Base-by-base conservation (phyloP, 92 coral and sea anemone species). In the Desmophyllum pertusum region DNA sequence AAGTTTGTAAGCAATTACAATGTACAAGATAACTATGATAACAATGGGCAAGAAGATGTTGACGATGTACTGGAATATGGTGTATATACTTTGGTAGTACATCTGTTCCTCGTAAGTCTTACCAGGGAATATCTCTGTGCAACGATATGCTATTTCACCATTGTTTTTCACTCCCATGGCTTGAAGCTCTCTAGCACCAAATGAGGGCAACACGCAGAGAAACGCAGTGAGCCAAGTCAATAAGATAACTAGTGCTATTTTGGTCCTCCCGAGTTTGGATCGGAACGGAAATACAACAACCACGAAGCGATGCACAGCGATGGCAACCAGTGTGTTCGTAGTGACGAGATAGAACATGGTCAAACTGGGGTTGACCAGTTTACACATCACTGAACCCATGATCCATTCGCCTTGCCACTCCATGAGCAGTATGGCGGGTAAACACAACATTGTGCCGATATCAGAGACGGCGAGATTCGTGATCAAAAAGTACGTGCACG, bases 401-500 rank as follows among this genome's bases (percentile, higher is more conserved):
- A 79, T 69, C 98, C 98, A 94, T 1, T 31, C 53, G 37, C 41
- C 18, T 3, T 36, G 38, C 67, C 80, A 88, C 17, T 83, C 89
- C 79, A 65, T 83, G 63, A 87, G 55, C 19, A 92, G 52, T 33
- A 94, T 89, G n/a, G 84, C 89, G 0, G 98, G 98, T 2, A 94
- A 85, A 40, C 94, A 94, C 10, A 94, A 81, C 89, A 92, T 94
- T 4, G 95, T 77, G 10, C 91, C 91, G 33, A 91, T 86, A 78
- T 94, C 98, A 21, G 98, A 94, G 23, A 94, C 95, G 4, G 98
- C 95, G 25, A 94, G 77, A 55, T 94, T 94, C 67, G 98, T 94
- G 25, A 94, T 89, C 63, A 94, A 73, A 77, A 78, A 89, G 77
- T 94, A 94, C 5, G 98, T 94, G 76, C 93, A 94, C 11, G 93